Conservation (phyloP, 2,797 vertebrate species). For the Heteromormyrus szaboi region DNA sequence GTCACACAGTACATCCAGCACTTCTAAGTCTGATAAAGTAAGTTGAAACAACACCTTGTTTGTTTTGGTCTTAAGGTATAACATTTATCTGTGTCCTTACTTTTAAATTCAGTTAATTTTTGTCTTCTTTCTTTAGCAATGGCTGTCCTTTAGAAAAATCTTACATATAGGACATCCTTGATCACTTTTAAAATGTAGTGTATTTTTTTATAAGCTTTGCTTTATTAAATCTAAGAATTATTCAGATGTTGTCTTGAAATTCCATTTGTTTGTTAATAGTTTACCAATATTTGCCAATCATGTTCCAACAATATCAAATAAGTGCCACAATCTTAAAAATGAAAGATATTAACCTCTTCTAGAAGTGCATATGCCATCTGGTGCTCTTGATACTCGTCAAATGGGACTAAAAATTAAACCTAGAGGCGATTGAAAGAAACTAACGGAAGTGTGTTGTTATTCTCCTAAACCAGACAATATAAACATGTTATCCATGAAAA, state of each 20-base stretch:
- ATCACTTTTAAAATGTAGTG: neutral
- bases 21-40: conserved; percentile 56
- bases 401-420: neutral
- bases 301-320: neutral
- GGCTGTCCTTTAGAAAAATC: neutral
- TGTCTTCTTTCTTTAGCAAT: neutral
- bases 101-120: neutral
- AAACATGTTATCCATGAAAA: neutral
- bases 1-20: conserved; percentile 59
- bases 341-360: neutral
- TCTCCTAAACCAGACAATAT: neutral
- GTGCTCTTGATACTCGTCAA: neutral
- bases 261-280: neutral
- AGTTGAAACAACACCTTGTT: conserved; percentile 45
- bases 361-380: neutral
- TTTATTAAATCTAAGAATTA: neutral
- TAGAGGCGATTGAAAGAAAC: neutral
- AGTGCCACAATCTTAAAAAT: neutral
- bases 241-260: neutral
- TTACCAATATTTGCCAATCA: neutral
- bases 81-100: neutral
- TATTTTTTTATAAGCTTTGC: neutral
- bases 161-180: neutral
- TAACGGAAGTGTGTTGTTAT: neutral
- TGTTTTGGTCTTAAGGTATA: neutral